These are phyloP conservation scores for Strix aluco DNA, from an alignment of 2,113 vertebrate genomes.

Conservation along the genomic window DNA sequence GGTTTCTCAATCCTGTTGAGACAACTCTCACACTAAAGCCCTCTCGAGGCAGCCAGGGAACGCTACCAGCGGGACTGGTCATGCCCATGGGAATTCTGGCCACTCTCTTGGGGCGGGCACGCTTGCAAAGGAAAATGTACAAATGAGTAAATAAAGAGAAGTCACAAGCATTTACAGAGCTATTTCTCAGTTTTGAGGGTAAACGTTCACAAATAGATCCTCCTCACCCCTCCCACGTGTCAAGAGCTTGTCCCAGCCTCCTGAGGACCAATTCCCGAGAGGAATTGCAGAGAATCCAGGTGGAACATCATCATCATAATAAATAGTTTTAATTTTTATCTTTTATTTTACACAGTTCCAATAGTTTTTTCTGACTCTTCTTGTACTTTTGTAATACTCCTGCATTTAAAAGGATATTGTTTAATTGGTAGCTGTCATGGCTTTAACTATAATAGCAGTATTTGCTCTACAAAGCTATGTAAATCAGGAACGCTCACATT, in stretches of 20 bases:
- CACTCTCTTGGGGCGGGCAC: neutral
- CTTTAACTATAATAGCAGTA: slow-evolving; percentile 19
- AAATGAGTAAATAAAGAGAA: neutral
- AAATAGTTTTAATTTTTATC: neutral
- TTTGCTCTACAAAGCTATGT: neutral
- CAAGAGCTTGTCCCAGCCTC: neutral
- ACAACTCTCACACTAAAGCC: neutral
- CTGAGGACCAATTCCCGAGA: neutral
- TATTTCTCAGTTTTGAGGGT: neutral
- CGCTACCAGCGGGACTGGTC: neutral
- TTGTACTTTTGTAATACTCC: neutral
- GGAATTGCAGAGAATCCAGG: neutral
- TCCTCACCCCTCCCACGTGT: neutral
- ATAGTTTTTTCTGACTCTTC: neutral
- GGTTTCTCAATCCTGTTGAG: neutral
- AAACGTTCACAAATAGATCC: neutral
- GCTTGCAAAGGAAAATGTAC: neutral
- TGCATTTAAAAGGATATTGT: neutral
- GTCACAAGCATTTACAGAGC: neutral
- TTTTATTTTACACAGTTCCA: neutral
- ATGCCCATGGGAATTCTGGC: neutral
- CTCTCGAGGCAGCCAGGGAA: neutral
- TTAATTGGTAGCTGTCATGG: neutral
- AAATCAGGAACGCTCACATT: neutral
- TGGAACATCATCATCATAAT: neutral